Conservation (phyloP, 1,140 invertebrate species). For the Liolophura sinensis region DNA sequence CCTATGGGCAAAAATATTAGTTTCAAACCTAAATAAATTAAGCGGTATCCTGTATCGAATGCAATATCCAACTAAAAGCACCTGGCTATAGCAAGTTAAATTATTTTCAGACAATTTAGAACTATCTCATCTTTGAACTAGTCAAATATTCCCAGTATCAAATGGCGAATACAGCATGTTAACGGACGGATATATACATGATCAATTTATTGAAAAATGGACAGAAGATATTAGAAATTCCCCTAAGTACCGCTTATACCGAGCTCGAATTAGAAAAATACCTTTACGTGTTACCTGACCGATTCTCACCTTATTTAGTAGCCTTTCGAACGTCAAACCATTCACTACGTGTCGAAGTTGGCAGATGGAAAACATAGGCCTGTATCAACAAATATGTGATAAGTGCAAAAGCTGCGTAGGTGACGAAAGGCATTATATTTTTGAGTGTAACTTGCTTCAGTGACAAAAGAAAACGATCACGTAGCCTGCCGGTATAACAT, state of each 20-base stretch:
- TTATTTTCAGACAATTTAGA: conserved; percentile 7
- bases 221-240: background rate
- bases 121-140: conserved; percentile 4
- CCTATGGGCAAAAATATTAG: conserved; percentile 3
- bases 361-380: conserved; percentile 1
- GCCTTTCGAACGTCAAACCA: conserved; percentile 6
- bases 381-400: background rate
- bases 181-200: conserved; percentile 4
- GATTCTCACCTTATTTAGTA: conserved; percentile 1
- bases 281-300: conserved; percentile 1
- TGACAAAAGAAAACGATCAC: conserved; percentile 1
- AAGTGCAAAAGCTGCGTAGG: conserved; percentile 4
- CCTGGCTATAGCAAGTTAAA: background rate
- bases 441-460: conserved; percentile 6
- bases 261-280: conserved; percentile 1
- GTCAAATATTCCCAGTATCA: conserved; percentile 1
- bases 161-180: background rate
- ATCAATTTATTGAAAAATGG: conserved; percentile 6
- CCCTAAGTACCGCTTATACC: background rate
- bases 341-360: conserved; percentile 12
- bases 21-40: conserved; percentile 5
- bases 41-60: conserved; percentile 4
- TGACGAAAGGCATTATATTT: conserved; percentile 13
- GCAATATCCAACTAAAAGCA: background rate
- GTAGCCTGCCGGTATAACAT: no score